phyloP scores from a whole-genome alignment of 2,797 vertebrate species.

The Falco peregrinus region DNA sequence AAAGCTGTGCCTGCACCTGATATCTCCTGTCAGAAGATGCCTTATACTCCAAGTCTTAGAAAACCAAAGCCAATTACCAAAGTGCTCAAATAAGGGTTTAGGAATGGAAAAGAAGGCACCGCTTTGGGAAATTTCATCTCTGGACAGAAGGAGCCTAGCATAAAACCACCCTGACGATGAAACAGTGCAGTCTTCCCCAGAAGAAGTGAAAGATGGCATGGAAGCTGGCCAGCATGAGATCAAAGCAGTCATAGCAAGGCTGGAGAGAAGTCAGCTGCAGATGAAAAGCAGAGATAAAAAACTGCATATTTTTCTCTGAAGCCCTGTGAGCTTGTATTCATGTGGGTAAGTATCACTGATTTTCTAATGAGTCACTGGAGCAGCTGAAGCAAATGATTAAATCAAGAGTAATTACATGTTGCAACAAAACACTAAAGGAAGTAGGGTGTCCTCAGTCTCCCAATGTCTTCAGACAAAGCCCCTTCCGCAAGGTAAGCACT shows the following conservation, averaged over 20 bases:
- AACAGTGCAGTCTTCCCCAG: neutral
- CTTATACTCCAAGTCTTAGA: neutral
- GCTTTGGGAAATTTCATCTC: neutral
- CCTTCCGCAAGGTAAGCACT: neutral
- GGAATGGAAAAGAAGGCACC: neutral
- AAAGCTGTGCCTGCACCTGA: neutral
- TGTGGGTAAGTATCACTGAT: neutral
- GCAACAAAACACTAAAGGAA: neutral
- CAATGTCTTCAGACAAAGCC: neutral
- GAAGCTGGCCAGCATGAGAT: neutral
- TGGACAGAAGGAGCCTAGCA: neutral
- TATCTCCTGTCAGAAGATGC: neutral
- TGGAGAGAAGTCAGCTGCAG: conserved; percentile 20
- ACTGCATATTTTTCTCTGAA: neutral
- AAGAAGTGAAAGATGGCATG: conserved; percentile 1
- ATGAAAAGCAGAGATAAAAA: conserved; percentile 17
- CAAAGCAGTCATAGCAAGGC: neutral
- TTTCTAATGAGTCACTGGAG: neutral
- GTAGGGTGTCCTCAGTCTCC: neutral
- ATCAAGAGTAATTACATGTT: neutral
- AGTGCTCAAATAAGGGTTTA: neutral
- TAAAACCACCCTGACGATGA: neutral
- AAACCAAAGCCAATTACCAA: neutral
- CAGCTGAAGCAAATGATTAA: conserved; percentile 2
- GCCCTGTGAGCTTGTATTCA: neutral